These are phyloP conservation scores for Octodonta nipae DNA, from an alignment of 2,888 invertebrate species.

Conservation along the genomic window DNA sequence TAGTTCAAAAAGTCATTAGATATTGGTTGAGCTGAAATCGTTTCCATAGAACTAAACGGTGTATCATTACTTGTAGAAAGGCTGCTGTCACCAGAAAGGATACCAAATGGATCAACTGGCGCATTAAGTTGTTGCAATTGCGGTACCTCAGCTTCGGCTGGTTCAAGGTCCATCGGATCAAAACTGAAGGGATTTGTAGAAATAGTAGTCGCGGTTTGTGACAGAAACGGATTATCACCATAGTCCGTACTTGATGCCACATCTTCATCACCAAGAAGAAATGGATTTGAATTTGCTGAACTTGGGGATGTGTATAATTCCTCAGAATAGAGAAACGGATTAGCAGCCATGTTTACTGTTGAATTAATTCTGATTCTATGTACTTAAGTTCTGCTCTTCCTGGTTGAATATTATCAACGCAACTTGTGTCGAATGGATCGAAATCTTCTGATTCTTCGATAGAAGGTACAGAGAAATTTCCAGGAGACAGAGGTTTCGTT, in stretches of 20 bases:
- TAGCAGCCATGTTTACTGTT: constrained; percentile 39
- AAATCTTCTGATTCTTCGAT: constrained; percentile 39
- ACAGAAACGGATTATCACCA: constrained; percentile 59
- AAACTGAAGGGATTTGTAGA: constrained; percentile 56
- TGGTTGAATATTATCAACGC: constrained; percentile 58
- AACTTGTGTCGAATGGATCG: constrained; percentile 78
- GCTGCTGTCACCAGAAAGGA: not conserved
- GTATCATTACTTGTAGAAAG: not conserved
- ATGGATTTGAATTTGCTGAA: constrained; percentile 52
- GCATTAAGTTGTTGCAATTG: constrained; percentile 1
- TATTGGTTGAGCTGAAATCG: constrained; percentile 5
- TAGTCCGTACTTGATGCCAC: constrained; percentile 14
- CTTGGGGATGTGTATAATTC: constrained; percentile 43
- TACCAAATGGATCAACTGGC: constrained; percentile 4
- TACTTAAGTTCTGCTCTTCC: constrained; percentile 66
- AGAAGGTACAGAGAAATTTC: constrained; percentile 30
- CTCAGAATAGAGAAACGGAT: constrained; percentile 67
- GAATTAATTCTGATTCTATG: constrained; percentile 58
- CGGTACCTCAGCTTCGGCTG: constrained; percentile 23
- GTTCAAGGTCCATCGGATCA: constrained; percentile 33
- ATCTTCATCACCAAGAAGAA: constrained; percentile 44
- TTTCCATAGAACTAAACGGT: constrained; percentile 10
- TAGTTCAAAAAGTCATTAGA: not conserved
- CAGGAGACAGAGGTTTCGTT: constrained; percentile 34
- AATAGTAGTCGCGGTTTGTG: constrained; percentile 21